A percentile compares a stretch with the other conserved stretches of the same genome.
Conservation (phyloP, 2,113 vertebrate genomes). For the Sinocyclocheilus rhinocerous region DNA sequence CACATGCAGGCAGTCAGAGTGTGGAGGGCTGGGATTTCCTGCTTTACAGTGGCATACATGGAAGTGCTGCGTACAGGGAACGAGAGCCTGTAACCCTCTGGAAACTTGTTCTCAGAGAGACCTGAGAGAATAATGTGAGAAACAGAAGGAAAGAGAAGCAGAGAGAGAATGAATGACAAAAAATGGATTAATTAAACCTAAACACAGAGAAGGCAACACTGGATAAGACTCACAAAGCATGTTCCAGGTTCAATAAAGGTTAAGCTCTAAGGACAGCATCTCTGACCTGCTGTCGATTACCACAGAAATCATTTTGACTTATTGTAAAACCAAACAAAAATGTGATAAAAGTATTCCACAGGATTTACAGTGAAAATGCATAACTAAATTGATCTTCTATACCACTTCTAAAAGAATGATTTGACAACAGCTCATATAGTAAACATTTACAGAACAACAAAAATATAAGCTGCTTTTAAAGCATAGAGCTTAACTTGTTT, state of each 20-base stretch:
- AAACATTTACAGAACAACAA: too few relatives aligned
- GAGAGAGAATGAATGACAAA: background rate
- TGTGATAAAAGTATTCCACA: background rate
- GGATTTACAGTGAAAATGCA: background rate
- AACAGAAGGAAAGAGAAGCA: background rate
- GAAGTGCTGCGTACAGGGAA: conserved; percentile 91
- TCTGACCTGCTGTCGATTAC: background rate
- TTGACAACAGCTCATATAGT: too few relatives aligned
- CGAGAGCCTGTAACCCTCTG: conserved; percentile 87
- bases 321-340: background rate
- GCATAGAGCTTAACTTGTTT: background rate
- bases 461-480: too few relatives aligned
- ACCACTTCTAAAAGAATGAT: background rate
- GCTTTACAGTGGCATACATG: conserved; percentile 88
- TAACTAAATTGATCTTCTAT: background rate
- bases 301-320: background rate
- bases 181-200: background rate
- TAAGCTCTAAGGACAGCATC: background rate
- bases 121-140: conserved; percentile 25
- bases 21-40: conserved; percentile 83
- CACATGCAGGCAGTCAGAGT: conserved; percentile 91
- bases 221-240: background rate
- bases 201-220: background rate
- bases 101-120: conserved; percentile 65
- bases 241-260: background rate